Conservation (phyloP, 53 echinoderm and acorn worm species). For the Echinometra lucunter region DNA sequence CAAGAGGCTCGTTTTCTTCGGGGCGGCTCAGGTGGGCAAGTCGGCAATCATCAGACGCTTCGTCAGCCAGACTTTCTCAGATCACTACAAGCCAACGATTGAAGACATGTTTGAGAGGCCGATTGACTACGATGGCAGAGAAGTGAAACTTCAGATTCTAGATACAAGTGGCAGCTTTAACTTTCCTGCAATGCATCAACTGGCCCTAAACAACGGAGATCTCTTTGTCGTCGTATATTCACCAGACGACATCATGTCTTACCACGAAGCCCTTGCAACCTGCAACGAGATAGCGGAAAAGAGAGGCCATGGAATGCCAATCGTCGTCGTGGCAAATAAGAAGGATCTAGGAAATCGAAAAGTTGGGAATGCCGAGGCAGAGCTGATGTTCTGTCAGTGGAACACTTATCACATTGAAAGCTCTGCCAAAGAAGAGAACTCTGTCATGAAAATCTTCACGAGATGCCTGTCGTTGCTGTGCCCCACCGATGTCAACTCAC, state of each 20-base stretch:
- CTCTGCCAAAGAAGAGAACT: slow-evolving; percentile 38
- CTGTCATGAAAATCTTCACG: background rate
- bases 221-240: slow-evolving; percentile 64
- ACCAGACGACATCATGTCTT: slow-evolving; percentile 37
- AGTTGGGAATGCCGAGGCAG: slow-evolving; percentile 55
- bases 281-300: slow-evolving; percentile 44
- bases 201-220: slow-evolving; percentile 54
- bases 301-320: slow-evolving; percentile 50
- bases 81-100: slow-evolving; percentile 72
- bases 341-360: slow-evolving; percentile 58
- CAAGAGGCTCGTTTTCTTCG: slow-evolving; percentile 79
- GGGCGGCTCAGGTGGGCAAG: slow-evolving; percentile 76
- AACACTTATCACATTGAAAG: slow-evolving; percentile 58
- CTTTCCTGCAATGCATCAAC: slow-evolving; percentile 69
- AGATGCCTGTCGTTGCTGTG: slow-evolving; percentile 33
- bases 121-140: slow-evolving; percentile 10
- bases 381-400: slow-evolving; percentile 70
- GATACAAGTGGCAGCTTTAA: slow-evolving; percentile 77
- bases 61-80: slow-evolving; percentile 46
- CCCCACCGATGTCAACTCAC: background rate
- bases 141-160: slow-evolving; percentile 72
- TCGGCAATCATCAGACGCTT: slow-evolving; percentile 75
- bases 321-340: slow-evolving; percentile 64
- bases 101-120: slow-evolving; percentile 69
- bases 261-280: slow-evolving; percentile 35